Base-by-base conservation (phyloP, 2,113 vertebrate genomes). In the Lophius piscatorius region DNA sequence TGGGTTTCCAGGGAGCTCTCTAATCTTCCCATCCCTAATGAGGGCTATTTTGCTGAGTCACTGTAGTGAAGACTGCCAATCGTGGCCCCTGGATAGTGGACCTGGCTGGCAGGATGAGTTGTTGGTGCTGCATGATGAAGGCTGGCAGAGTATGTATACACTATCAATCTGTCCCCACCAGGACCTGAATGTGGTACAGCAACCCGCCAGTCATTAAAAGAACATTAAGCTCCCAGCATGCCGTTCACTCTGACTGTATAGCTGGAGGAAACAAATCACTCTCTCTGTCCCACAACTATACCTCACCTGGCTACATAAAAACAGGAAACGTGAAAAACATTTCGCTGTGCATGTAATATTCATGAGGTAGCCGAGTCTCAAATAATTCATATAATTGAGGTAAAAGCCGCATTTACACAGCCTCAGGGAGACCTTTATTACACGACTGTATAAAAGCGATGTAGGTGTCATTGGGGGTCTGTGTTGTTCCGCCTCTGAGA, bases 131-230 rank as follows among this genome's bases (percentile, higher is more conserved):
- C 35, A 51, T 87, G 84, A 87, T 47, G 67, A 63, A 54, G 65
- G 45, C 74, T 74, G 80, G 60, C 14, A 41, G 73, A 61, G 70
- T 42, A 49, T 57, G 66, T 61, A 33, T 23, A 9, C 34, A 73
- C 81, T 82, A 87, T 90, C 76, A 85, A 83, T 89, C 84, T 83
- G 69, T 49, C 39, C 56, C 67, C 38, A 47, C n/a, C 51, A 26
- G 59, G 29, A 39, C 49, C 60, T 20, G 20, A 18, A 52, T n/a
- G n/a, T n/a, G n/a, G n/a, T 45, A 74, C 78, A 75, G 74, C 68
- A 57, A 70, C 65, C 74, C 54, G 70, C 52, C 64, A 58, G 59
- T 65, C 86, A 90, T 90, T 91, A 88, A 87, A 87, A 84, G 66
- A 70, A 71, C 72, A 87, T 88, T 83, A 87, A 49, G 60, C 63